Conservation (phyloP, 2,888 invertebrate genomes). For the Polyommatus icarus region DNA sequence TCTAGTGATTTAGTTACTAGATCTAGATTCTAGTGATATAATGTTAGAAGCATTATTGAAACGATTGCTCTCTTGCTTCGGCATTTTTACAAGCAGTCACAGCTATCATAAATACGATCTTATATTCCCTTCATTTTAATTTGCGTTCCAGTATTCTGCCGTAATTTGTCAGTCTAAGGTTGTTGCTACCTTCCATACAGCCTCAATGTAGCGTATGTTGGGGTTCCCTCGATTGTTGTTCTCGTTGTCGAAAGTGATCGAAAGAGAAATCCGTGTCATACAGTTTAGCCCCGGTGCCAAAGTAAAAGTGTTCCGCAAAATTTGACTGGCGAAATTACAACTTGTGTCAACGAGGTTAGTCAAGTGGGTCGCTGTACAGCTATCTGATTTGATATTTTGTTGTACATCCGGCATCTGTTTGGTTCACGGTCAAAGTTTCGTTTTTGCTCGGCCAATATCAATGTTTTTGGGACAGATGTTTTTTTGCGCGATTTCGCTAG, state of each 20-base stretch:
- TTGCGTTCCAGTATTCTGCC: background rate
- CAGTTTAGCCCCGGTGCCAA: slow-evolving; percentile 61
- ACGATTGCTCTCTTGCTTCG: too few species aligned
- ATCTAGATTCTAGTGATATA: too few species aligned
- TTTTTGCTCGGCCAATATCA: slow-evolving; percentile 33
- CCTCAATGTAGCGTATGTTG: background rate
- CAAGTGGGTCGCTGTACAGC: slow-evolving; percentile 78
- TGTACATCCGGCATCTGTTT: slow-evolving; percentile 53
- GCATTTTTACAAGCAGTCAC: too few species aligned
- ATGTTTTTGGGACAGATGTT: slow-evolving; percentile 23
- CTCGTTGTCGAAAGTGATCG: slow-evolving; percentile 48
- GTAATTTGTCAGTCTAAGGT: background rate
- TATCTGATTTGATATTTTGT: slow-evolving; percentile 65
- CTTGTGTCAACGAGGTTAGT: slow-evolving; percentile 74
- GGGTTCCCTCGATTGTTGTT: background rate
- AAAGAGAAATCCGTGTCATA: slow-evolving; percentile 79
- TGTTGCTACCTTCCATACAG: background rate
- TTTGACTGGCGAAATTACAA: slow-evolving; percentile 78
- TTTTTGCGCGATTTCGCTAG: slow-evolving; percentile 21
- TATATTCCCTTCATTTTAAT: background rate
- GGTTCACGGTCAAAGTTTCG: slow-evolving; percentile 62
- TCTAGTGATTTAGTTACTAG: too few species aligned
- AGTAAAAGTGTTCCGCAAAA: slow-evolving; percentile 80
- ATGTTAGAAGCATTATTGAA: too few species aligned
- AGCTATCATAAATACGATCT: background rate